Conservation (phyloP, 2,797 vertebrate genomes). For the Helicolenus hilgendorfi region DNA sequence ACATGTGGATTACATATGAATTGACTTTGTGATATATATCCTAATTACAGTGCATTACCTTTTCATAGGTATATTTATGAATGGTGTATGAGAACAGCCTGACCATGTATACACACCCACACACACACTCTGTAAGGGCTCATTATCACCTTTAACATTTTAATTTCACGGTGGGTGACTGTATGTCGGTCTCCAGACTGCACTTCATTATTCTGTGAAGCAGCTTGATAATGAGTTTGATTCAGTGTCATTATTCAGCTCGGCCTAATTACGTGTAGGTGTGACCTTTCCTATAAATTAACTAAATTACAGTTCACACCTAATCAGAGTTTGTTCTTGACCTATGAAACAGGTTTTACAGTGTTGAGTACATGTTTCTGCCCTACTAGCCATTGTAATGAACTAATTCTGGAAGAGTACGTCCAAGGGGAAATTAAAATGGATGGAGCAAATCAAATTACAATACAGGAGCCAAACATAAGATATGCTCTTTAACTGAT, state of each 20-base stretch:
- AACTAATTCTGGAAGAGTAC: neutral
- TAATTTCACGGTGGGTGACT: neutral
- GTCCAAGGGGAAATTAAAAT: neutral
- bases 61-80: too few species aligned
- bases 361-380: too few species aligned
- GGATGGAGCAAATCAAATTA: neutral
- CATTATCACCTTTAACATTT: neutral
- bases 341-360: neutral
- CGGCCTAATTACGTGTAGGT: neutral
- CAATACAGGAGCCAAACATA: neutral
- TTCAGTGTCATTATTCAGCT: neutral
- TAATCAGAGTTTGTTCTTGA: neutral
- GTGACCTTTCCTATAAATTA: neutral
- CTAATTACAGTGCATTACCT: too few species aligned
- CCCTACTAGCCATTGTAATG: neutral
- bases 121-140: neutral
- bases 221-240: slow-evolving; percentile 10
- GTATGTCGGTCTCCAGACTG: neutral
- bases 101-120: neutral
- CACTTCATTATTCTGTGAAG: slow-evolving; percentile 18
- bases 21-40: too few species aligned
- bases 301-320: neutral
- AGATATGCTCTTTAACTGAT: neutral
- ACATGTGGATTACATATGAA: too few species aligned
- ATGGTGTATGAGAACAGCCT: too few species aligned